Percentiles rank a stretch among this genome's conserved stretches.
Evolutionary conservation across 2,113 vertebrate species (phyloP).

Genomic region (Dermatemys mawii): DNA sequence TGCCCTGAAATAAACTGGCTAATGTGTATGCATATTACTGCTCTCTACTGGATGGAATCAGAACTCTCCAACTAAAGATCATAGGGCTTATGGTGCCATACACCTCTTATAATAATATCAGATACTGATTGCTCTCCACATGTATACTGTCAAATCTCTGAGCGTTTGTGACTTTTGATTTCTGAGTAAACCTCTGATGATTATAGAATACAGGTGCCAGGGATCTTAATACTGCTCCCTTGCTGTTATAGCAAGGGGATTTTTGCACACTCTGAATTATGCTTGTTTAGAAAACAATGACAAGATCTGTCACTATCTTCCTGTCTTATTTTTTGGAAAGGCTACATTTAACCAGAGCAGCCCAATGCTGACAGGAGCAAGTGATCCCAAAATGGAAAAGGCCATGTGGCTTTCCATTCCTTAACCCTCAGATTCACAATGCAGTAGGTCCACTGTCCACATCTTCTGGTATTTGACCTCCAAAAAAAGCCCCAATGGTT

Average conservation of each 20-base stretch:
- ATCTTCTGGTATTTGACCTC: neutral
- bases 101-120: rapidly evolving
- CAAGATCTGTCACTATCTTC: neutral
- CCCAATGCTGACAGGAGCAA: rapidly evolving
- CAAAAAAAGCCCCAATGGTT: neutral
- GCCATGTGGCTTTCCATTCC: neutral
- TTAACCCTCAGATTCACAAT: neutral
- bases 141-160: neutral
- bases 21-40: neutral
- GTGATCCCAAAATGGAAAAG: neutral
- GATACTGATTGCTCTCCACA: rapidly evolving
- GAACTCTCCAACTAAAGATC: rapidly evolving
- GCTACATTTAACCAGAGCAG: neutral
- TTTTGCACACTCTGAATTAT: rapidly evolving
- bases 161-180: neutral
- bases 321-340: neutral
- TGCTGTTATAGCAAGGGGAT: rapidly evolving
- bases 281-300: rapidly evolving
- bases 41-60: rapidly evolving
- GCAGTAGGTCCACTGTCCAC: neutral
- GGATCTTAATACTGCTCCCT: rapidly evolving
- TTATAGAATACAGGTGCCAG: neutral
- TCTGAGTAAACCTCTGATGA: neutral
- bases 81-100: neutral
- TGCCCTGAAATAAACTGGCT: neutral